Conservation (phyloP, 2,888 invertebrate species). For the Caenorhabditis sinica region DNA sequence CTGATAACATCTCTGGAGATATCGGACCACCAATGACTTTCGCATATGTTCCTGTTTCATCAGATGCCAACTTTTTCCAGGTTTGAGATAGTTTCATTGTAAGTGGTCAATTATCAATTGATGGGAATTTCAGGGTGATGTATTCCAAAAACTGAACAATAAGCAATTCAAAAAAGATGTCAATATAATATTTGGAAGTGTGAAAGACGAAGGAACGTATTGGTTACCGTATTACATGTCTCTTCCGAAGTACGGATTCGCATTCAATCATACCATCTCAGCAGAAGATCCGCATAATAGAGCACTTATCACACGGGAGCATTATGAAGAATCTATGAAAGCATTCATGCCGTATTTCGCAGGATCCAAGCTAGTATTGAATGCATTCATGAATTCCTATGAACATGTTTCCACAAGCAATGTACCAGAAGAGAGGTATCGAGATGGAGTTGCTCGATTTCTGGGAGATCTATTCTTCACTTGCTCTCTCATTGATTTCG, state of each 20-base stretch:
- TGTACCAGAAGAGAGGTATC: slow-evolving; percentile 65
- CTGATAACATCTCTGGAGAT: slow-evolving; percentile 79
- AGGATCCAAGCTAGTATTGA: slow-evolving; percentile 78
- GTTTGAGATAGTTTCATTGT: slow-evolving; percentile 46
- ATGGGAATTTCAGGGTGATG: slow-evolving; percentile 88
- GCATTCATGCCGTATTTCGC: slow-evolving; percentile 83
- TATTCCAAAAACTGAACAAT: slow-evolving; percentile 86
- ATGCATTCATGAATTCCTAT: slow-evolving; percentile 82
- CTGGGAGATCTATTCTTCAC: slow-evolving; percentile 96
- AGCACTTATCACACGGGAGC: slow-evolving; percentile 73
- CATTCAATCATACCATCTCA: slow-evolving; percentile 82
- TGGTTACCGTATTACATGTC: slow-evolving; percentile 83
- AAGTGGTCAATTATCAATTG: neutral
- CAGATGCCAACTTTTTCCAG: slow-evolving; percentile 89
- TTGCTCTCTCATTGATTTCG: slow-evolving; percentile 88
- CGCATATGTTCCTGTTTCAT: slow-evolving; percentile 94
- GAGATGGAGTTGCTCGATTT: slow-evolving; percentile 85
- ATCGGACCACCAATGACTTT: slow-evolving; percentile 86
- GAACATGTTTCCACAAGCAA: slow-evolving; percentile 74
- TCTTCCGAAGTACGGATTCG: slow-evolving; percentile 78
- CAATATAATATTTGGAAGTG: slow-evolving; percentile 93
- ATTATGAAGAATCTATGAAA: slow-evolving; percentile 79
- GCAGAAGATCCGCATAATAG: slow-evolving; percentile 81
- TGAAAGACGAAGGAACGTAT: slow-evolving; percentile 92
- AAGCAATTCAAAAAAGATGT: slow-evolving; percentile 91